Evolutionary conservation across 2,797 vertebrate species (phyloP), one percentile per base, ranked within the genome.

Genomic region (Urocyon cinereoargenteus): DNA sequence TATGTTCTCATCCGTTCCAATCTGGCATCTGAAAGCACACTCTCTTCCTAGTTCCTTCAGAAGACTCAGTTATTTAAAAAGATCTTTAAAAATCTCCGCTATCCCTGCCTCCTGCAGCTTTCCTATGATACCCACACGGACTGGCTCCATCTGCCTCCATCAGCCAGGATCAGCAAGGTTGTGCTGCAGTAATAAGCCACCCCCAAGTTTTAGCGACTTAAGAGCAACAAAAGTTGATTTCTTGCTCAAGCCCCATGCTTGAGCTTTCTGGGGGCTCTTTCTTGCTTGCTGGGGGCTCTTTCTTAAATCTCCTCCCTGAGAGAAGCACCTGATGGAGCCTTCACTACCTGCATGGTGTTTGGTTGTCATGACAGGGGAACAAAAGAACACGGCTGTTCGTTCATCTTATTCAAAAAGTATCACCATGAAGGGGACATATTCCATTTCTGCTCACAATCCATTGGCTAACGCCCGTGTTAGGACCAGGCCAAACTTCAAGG

Each of bases 1-100:
- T 86, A 85, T 61, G 57, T 86, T 81, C 95, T 86, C 93, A 86
- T 94, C 78, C 81, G 53, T 92, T 96, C 72, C 92, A 75, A 8
- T 62, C 95, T 91, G 95, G 72, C 84, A 88, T 45, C 85, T 31
- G 36, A 83, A 90, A 88, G 82, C 78, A 40, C 14, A 40, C 21
- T 19, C 28, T 77, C 57, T 86, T 90, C 45, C 95, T 55, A 8
- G 26, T 90, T 85, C 40, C 40, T 93, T 94, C 72, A 36, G 81
- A 82, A 26, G 36, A 64, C 72, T 93, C n/a, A 28, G 82, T 82
- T 95, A 79, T 55, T 96, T 84, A 59, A 94, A 95, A 94, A 83
- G 12, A 72, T 53, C 16, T 94, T 88, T 22, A 40, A 70, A 34
- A 61, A 31, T n/a, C 91, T 86, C 59, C 19, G 70, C 15, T 79